phyloP scores from a whole-genome alignment of 2,888 invertebrate genomes.

The Drosophila nigritarsus region DNA sequence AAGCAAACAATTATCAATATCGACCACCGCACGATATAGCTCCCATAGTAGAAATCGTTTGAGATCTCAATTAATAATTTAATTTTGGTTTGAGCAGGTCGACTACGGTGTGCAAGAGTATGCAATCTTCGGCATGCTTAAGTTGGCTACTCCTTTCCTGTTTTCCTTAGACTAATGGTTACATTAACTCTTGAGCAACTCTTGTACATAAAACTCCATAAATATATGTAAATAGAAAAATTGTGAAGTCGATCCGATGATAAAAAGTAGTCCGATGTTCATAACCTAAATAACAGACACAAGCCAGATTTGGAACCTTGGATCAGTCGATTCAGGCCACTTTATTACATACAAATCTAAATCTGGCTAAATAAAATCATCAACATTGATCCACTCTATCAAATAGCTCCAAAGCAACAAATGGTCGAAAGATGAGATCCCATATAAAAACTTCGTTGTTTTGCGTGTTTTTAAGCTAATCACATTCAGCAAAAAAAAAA shows the following conservation, averaged over 20 bases:
- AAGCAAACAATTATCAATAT: background rate
- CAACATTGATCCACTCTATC: background rate
- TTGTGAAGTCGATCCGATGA: background rate
- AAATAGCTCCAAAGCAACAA: background rate
- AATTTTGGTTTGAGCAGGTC: background rate
- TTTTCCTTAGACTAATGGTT: conserved; percentile 21
- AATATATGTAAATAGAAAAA: background rate
- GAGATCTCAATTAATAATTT: background rate
- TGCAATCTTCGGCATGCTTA: background rate
- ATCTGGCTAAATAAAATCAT: background rate
- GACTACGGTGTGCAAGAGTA: background rate
- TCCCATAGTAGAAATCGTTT: background rate
- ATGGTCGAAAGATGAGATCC: background rate
- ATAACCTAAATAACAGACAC: background rate
- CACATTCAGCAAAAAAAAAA: background rate
- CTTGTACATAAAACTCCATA: background rate
- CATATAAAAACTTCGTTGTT: no score
- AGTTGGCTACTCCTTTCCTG: background rate
- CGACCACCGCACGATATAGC: background rate
- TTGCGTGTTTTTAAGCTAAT: background rate
- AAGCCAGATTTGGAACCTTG: background rate
- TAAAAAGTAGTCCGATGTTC: background rate
- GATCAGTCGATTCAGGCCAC: background rate
- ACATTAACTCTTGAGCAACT: conserved; percentile 15
- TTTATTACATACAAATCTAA: background rate